These are phyloP conservation scores for Drosophila leontia DNA, from an alignment of 1,140 invertebrate species.

Conservation along the genomic window DNA sequence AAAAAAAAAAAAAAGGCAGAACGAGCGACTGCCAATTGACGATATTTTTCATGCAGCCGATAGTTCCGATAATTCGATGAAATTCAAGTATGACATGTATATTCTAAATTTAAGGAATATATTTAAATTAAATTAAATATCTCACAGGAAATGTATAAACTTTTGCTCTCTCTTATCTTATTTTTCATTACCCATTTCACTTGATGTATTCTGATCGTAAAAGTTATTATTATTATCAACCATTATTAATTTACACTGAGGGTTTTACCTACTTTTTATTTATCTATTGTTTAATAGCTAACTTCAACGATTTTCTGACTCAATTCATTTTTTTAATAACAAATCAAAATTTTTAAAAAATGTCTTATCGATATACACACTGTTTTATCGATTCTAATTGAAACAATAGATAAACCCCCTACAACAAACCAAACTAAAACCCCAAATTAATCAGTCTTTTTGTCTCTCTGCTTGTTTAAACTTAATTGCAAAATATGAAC, in stretches of 20 bases:
- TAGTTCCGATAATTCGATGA: conserved; percentile 6
- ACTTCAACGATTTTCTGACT: background rate
- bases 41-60: background rate
- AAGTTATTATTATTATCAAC: conserved; percentile 3
- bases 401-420: background rate
- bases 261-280: background rate
- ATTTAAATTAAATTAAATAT: background rate
- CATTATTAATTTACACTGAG: background rate
- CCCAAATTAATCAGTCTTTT: conserved; percentile 3
- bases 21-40: background rate
- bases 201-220: background rate
- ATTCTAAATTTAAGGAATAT: too few species aligned
- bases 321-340: too few species aligned
- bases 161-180: background rate
- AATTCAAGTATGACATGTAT: too few species aligned
- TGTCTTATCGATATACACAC: too few species aligned
- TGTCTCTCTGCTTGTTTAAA: background rate
- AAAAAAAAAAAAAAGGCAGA: background rate
- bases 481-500: conserved; percentile 10
- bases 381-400: background rate
- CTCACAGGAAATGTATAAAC: background rate
- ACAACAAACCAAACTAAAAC: background rate
- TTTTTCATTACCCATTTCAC: background rate
- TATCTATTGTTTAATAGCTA: background rate
- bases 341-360: too few species aligned